Evolutionary conservation across 2,113 vertebrate species (phyloP).

Genomic region (Cyanoderma ruficeps): DNA sequence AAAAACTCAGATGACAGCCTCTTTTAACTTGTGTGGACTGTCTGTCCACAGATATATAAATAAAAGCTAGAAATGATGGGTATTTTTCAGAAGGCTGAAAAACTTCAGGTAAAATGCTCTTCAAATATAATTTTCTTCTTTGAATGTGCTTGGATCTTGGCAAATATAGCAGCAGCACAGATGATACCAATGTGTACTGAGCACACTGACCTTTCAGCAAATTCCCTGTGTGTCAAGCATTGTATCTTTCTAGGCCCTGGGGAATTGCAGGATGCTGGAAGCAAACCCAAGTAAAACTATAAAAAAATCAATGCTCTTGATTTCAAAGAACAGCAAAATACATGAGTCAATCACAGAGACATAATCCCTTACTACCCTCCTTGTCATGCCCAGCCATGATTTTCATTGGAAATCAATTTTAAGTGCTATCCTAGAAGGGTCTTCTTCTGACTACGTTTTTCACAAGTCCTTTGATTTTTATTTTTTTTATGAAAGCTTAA

Average conservation of each 20-base stretch:
- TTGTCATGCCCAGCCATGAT: background rate
- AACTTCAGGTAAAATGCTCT: background rate
- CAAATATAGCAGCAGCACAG: background rate
- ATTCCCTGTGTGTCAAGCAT: background rate
- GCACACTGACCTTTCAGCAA: background rate
- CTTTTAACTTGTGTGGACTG: background rate
- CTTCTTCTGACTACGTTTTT: background rate
- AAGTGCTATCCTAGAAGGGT: background rate
- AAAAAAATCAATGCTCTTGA: conserved; percentile 46
- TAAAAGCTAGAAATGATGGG: background rate
- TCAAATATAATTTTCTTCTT: background rate
- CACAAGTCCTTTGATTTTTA: background rate
- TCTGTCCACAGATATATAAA: background rate
- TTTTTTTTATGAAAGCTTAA: background rate
- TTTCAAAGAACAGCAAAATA: conserved; percentile 30
- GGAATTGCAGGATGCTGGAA: background rate
- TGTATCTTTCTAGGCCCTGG: background rate
- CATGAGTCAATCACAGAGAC: background rate
- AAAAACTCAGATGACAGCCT: background rate
- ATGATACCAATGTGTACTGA: background rate
- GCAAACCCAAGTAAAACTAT: background rate
- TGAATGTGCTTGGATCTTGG: background rate
- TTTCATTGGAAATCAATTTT: conserved; percentile 49
- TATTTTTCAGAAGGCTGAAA: background rate
- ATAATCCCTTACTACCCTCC: background rate